Base-by-base conservation (phyloP, 2,888 invertebrate species). In the Parnassius mnemosyne region DNA sequence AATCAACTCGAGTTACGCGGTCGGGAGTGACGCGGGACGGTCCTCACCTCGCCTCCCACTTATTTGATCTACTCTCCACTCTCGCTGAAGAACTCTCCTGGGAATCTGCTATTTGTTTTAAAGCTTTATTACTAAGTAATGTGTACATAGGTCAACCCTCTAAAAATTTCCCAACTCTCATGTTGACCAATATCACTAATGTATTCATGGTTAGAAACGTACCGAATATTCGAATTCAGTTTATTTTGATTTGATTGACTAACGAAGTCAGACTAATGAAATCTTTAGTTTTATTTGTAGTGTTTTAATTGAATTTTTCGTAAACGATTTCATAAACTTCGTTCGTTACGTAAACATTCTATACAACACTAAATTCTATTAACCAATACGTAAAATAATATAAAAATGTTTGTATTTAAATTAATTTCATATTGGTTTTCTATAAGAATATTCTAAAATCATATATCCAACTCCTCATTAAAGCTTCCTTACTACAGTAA, bases 41-140 rank as follows among this genome's bases (percentile, higher is more conserved):
- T 78, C 79, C 74, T 77, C 78, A 78, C 79, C 79, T 79, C 68
- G 51, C 62, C 77, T 71, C 77, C 66, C 66, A 76, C 79, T 79
- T 87, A 84, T 89, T 89, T 84, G 85, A 84, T 80, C 77, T 80
- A 77, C 83, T 78, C 83, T 82, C 75, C 73, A 73, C 73, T 71
- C 68, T 68, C 68, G 68, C 67, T 65, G 61, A 67, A 69, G 69
- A 68, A 68, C 71, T 81, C 85, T 77, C 79, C 61, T 57, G 84
- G 81, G 88, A 83, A 66, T 66, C 68, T 70, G 72, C 76, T 90
- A 89, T 91, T 91, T 90, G 89, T 91, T 90, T 89, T 91, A 90
- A 90, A 89, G 89, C 90, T 88, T 89, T 89, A 90, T 90, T 84
- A 87, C 89, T 90, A 89, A 91, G 90, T 90, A 90, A 91, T 91